Base-by-base conservation (phyloP, 2,888 invertebrate genomes). In the Drepanosiphum platanoidis region DNA sequence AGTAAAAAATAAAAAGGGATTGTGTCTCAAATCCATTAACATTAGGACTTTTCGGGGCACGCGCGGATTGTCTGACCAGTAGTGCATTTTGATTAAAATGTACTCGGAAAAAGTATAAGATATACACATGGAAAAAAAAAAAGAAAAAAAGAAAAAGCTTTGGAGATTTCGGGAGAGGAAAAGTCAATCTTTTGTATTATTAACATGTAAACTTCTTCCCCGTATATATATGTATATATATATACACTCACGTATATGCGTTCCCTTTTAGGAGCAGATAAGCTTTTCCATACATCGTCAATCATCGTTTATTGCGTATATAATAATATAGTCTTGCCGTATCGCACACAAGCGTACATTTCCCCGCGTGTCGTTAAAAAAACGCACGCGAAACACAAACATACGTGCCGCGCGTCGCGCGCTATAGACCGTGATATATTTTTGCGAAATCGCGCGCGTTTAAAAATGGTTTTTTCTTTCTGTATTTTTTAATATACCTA, bases 151-250 rank as follows among this genome's bases (percentile, higher is more conserved):
- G 64, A 32, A n/a, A n/a, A n/a, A 68, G 75, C 75, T 84, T 84
- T 66, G 30, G 68, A 75, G 75, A 68, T 74, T 81, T 32, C 22
- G 81, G 46, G 52, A 15, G 36, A 52, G 27, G 52, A 36, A 61
- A 74, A 83, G 83, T 83, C 83, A 61, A 46, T 74, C 83, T 84
- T 84, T 75, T 84, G 83, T 84, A 84, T 84, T 75, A 75, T 75
- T 74, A 75, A 66, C 83, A 74, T 84, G 46, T 66, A 84, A 84
- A 83, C 61, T 83, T 83, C 61, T 58, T 64, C 79, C 27, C 78
- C 22, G 30, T 64, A 70, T 39, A 39, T 22, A 1, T 4, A 22
- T 42, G 9, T 15, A 42, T 46, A 71, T 27, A 42, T 42, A 8
- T 22, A 42, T 30, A 22, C 18, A 32, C 61, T 30, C 36, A 42